phyloP scores from a whole-genome alignment of 2,888 invertebrate species.

The Ophraella communa region DNA sequence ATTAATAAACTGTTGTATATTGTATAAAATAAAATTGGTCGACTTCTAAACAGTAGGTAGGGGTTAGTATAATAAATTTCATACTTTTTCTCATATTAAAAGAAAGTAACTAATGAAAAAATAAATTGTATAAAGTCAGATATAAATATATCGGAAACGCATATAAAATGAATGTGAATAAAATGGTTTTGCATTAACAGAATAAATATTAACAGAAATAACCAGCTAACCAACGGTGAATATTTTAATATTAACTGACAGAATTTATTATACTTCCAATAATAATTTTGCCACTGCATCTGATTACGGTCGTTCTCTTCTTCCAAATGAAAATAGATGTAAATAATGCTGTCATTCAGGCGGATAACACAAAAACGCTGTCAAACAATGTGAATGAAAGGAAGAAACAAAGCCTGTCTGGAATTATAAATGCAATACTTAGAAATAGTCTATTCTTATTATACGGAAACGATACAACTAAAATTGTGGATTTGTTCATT shows the following conservation, averaged over 20 bases:
- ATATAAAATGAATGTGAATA: not conserved
- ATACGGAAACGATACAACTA: conserved; percentile 46
- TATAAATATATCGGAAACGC: not conserved
- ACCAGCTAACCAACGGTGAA: not conserved
- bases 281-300: conserved; percentile 29
- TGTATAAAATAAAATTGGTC: no score
- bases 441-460: conserved; percentile 49
- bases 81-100: not conserved
- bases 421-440: conserved; percentile 54
- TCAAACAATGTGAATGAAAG: conserved; percentile 56
- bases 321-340: conserved; percentile 33
- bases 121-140: not conserved
- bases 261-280: conserved; percentile 28
- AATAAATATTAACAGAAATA: conserved; percentile 7
- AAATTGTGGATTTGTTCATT: conserved; percentile 38
- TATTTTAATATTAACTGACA: conserved; percentile 24
- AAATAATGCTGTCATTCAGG: conserved; percentile 51
- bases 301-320: conserved; percentile 22
- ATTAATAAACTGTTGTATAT: no score
- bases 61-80: not conserved
- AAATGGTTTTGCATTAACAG: not conserved
- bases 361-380: conserved; percentile 50
- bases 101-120: not conserved
- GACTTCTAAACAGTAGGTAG: no score
- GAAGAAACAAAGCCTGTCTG: conserved; percentile 55